Base-by-base conservation (phyloP, 2,888 invertebrate species). In the Prenolepis imparis region DNA sequence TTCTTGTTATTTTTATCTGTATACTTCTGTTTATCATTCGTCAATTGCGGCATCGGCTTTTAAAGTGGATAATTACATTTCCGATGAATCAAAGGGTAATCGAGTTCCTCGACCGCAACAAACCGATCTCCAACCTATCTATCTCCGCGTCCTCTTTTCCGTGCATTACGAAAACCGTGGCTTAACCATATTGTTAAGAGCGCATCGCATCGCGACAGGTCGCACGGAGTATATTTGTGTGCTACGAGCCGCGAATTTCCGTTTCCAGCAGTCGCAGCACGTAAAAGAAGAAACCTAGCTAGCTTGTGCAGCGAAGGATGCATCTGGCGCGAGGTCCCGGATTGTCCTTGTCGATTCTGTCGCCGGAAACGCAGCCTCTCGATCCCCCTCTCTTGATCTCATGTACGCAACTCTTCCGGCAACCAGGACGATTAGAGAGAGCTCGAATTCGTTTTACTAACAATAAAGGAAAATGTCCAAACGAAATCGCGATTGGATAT, bases 291-390 rank as follows among this genome's bases (percentile, higher is more conserved):
- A 90, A 90, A 90, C 85, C 89, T 28, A 28, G 88, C 87, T 84
- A 88, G 89, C 88, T 90, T 92, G 93, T 91, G 92, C 93, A 94
- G 90, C 93, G 92, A 92, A 94, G 94, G 94, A 94, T 94, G 94
- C 94, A 94, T 94, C 92, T 93, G 88, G 94, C 94, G 94, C 94
- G 94, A 94, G 94, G 94, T 92, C 94, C 91, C 91, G 87, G 44
- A 75, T 85, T 90, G 94, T 94, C 94, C 94, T 94, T 94, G 93
- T 84, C 91, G 88, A 91, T 91, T 88, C 90, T 88, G 89, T 86
- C 92, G 88, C 89, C 93, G 93, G 93, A 93, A 93, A 92, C 91
- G 90, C 90, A 91, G 89, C 92, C 91, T 91, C 90, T 89, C 89
- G 91, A 87, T 81, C 83, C 83, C 81, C 89, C 90, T 83, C 85